Evolutionary conservation across 92 coral and sea anemone genomes (phyloP), one percentile per base, ranked within the genome.

Genomic region (Hydrozoanthus gracilis): DNA sequence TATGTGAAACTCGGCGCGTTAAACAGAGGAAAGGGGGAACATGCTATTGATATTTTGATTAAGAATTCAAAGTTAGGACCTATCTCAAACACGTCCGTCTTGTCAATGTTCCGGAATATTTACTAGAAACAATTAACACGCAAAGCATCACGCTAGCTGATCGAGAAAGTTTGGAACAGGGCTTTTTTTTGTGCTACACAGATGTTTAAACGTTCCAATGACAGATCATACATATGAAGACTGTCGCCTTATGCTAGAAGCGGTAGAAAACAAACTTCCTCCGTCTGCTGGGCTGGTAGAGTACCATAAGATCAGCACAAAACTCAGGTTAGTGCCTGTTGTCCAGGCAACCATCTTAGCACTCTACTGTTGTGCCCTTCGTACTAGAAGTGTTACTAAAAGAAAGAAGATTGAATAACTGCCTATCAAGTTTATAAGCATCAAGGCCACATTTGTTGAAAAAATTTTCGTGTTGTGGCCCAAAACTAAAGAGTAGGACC

Each of bases 221-320:
- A 94, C 97, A 16, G 97, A 94, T 52, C 97, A 94, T 83, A 87
- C 97, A 3, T 94, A 87, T 73, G 97, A 94, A 75, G 97, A 94
- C 83, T 88, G 93, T 52, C 78, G 97, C 47, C 89, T 94, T 49
- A 94, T 94, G 97, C 75, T 94, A 12, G 91, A 92, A 73, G 97
- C 97, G 51, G 86, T 94, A 45, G 86, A 94, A 73, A 89, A 88
- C 73, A 90, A 88, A 74, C 86, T 92, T 49, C 97, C 97, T 8
- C 88, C 97, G 7, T 82, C 83, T 44, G 91, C 93, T 52, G 97
- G 97, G 16, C 66, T 94, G 78, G 95, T 94, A 15, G 97, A 94
- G 65, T 94, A 94, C 75, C 95, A 94, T 88, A 94, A 94, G 71
- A 92, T 94, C 54, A 94, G 97, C 85, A 73, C 93, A 35, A 94